Percentiles rank a stretch among this genome's conserved stretches.
Evolutionary conservation across 2,113 vertebrate species (phyloP).

Genomic region (Pelecanus crispus): DNA sequence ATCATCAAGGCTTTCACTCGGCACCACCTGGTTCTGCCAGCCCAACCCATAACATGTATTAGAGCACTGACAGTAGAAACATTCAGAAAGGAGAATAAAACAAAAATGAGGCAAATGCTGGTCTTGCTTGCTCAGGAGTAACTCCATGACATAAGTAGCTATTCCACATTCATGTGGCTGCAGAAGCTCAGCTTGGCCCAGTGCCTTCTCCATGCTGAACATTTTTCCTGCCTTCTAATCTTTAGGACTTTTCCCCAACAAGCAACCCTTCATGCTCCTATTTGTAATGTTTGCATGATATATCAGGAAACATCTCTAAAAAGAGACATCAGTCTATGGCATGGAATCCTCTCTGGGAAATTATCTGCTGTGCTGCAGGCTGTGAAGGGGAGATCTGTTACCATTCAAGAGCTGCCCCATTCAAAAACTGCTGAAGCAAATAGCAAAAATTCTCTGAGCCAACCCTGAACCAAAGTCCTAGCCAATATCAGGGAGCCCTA

Average conservation of each 20-base stretch:
- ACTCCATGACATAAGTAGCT: neutral
- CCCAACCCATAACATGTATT: neutral
- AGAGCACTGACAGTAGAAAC: neutral
- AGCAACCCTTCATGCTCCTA: neutral
- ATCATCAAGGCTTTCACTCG: neutral
- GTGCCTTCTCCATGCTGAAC: neutral
- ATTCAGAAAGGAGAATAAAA: neutral
- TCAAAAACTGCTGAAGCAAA: constrained; percentile 49
- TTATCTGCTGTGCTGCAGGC: constrained; percentile 5
- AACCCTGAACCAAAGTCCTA: constrained; percentile 17
- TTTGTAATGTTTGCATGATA: neutral
- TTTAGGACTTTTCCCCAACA: neutral
- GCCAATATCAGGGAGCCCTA: constrained; percentile 17
- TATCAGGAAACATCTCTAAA: constrained; percentile 16
- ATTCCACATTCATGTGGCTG: neutral
- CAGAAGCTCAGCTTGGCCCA: neutral
- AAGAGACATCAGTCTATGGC: neutral
- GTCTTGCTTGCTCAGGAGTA: neutral
- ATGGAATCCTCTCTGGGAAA: neutral
- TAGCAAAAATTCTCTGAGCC: constrained; percentile 19
- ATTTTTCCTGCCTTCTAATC: neutral
- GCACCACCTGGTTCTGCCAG: neutral
- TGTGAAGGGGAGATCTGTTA: constrained; percentile 22
- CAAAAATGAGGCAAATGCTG: neutral
- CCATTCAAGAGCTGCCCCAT: neutral